These are phyloP conservation scores for Ammodytes dubius DNA, from an alignment of 2,113 vertebrate species.

Conservation along the genomic window DNA sequence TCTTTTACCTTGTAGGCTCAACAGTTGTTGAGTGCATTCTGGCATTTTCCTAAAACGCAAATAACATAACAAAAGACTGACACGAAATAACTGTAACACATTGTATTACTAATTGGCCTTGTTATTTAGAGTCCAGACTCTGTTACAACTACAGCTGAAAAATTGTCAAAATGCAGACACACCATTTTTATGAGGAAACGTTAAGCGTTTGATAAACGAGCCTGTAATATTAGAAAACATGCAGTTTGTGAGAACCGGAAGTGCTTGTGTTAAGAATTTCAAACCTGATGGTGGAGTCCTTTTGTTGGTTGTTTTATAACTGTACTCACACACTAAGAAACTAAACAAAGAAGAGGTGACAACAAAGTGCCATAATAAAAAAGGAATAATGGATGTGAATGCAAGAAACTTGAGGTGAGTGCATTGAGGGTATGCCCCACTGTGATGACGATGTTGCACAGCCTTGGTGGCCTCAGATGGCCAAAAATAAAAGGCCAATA, in stretches of 20 bases:
- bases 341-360: background rate
- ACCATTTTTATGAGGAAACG: background rate
- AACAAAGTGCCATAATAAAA: background rate
- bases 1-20: background rate
- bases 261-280: background rate
- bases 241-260: background rate
- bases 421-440: background rate
- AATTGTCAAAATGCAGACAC: background rate
- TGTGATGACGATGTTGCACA: constrained; percentile 9
- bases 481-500: constrained; percentile 36
- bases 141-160: background rate
- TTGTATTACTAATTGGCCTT: background rate
- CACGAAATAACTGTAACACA: background rate
- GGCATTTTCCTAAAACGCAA: background rate
- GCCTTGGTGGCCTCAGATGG: constrained; percentile 6
- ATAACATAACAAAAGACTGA: background rate
- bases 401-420: constrained; percentile 11
- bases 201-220: background rate
- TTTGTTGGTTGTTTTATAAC: background rate
- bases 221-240: background rate
- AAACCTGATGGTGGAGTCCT: background rate
- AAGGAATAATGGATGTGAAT: background rate
- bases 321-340: background rate
- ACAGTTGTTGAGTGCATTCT: background rate
- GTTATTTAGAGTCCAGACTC: background rate